A percentile compares a stretch with the other conserved stretches of the same genome.
Conservation (phyloP, 2,888 invertebrate species). For the Lacanobia wlatinum region DNA sequence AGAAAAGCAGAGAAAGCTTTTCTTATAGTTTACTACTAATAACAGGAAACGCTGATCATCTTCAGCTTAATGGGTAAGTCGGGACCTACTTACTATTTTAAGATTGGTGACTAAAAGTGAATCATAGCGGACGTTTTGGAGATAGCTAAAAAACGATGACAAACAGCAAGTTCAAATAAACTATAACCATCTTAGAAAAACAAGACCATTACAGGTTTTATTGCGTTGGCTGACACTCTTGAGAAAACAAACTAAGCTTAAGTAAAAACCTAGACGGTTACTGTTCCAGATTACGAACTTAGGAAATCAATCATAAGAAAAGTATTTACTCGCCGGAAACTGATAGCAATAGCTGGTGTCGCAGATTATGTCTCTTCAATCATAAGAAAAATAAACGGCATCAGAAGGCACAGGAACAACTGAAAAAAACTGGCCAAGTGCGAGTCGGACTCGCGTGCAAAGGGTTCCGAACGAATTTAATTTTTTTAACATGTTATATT, state of each 20-base stretch:
- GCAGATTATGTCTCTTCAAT: constrained; percentile 16
- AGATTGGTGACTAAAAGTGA: constrained; percentile 44
- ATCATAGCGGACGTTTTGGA: constrained; percentile 43
- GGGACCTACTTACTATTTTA: constrained; percentile 36
- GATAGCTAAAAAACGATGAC: constrained; percentile 33
- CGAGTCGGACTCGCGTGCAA: too few species aligned
- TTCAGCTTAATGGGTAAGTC: not conserved
- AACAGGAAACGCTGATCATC: constrained; percentile 5
- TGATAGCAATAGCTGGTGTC: not conserved
- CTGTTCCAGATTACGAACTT: constrained; percentile 48
- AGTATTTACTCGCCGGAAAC: constrained; percentile 33
- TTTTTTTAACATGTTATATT: too few species aligned
- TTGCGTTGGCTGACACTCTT: constrained; percentile 29
- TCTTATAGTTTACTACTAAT: not conserved
- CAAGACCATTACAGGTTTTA: constrained; percentile 40
- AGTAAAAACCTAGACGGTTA: constrained; percentile 42
- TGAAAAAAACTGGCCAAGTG: too few species aligned
- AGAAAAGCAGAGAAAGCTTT: not conserved
- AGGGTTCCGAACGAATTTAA: too few species aligned
- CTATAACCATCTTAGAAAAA: constrained; percentile 37
- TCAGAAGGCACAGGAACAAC: not conserved
- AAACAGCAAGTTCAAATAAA: constrained; percentile 37
- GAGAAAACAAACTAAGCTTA: constrained; percentile 36
- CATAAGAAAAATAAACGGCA: not conserved
- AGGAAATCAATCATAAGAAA: constrained; percentile 54